Conservation (phyloP, 2,797 vertebrate genomes). For the Hipposideros larvatus region DNA sequence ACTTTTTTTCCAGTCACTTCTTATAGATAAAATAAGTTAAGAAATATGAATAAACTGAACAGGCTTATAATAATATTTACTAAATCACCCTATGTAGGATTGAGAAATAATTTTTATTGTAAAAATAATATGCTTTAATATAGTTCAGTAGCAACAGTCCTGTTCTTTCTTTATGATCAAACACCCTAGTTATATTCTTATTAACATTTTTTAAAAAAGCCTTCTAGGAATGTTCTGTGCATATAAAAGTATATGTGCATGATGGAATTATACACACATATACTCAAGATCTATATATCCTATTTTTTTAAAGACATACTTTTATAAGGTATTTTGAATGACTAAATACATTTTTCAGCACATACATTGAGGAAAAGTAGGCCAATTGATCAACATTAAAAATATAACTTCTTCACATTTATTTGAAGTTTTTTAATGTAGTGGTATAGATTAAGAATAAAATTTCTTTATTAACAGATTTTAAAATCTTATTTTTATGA, state of each 20-base stretch:
- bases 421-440: neutral
- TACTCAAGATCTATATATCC: neutral
- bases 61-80: neutral
- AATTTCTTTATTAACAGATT: conserved; percentile 29
- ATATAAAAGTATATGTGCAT: neutral
- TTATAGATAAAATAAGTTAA: conserved; percentile 21
- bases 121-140: neutral
- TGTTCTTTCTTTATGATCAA: neutral
- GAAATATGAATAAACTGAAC: conserved; percentile 24
- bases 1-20: neutral
- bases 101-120: conserved; percentile 21
- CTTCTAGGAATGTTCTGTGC: neutral
- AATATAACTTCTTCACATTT: neutral
- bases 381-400: neutral
- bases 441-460: neutral
- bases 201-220: neutral
- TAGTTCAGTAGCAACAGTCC: conserved; percentile 18
- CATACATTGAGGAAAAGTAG: neutral
- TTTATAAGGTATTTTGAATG: neutral
- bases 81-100: neutral
- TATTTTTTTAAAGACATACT: neutral
- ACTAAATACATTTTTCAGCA: neutral
- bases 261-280: neutral
- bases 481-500: conserved; percentile 46
- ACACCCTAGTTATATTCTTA: neutral